phyloP scores from a whole-genome alignment of 1,140 invertebrate genomes.

The Neelides sp. region DNA sequence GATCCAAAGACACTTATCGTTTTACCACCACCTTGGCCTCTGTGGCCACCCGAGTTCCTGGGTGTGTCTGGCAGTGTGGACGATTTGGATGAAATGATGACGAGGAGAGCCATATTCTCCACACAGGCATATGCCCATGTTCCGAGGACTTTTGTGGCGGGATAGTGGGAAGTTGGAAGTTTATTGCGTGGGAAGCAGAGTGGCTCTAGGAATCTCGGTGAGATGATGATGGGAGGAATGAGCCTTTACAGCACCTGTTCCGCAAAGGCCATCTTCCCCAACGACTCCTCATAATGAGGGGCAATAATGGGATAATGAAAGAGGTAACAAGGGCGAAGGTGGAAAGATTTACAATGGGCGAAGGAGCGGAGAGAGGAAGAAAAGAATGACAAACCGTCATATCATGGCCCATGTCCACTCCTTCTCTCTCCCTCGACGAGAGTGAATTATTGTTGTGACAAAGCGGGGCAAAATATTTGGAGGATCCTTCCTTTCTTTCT shows the following conservation, averaged over 20 bases:
- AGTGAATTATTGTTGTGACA: too few relatives aligned
- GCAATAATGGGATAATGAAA: slow-evolving; percentile 10
- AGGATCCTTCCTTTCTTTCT: not conserved
- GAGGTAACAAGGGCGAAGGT: not conserved
- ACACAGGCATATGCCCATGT: too few relatives aligned
- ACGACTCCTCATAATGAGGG: slow-evolving; percentile 4
- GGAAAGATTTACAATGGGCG: too few relatives aligned
- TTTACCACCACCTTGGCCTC: too few relatives aligned
- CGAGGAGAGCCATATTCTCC: too few relatives aligned
- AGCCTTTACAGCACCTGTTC: not conserved
- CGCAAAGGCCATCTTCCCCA: not conserved
- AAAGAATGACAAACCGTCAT: slow-evolving; percentile 25
- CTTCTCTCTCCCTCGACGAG: slow-evolving; percentile 7
- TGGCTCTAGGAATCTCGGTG: not conserved
- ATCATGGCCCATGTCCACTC: slow-evolving; percentile 28
- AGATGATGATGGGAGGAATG: not conserved
- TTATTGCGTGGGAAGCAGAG: slow-evolving; percentile 21
- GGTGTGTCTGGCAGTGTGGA: too few relatives aligned
- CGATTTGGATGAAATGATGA: too few relatives aligned
- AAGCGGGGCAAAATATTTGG: slow-evolving; percentile 21
- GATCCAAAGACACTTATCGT: too few relatives aligned
- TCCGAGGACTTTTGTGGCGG: too few relatives aligned
- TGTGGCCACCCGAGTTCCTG: too few relatives aligned
- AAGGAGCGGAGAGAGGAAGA: too few relatives aligned
- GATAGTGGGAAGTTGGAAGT: slow-evolving; percentile 10